A percentile compares a stretch with the other conserved stretches of the same genome.
These are phyloP conservation scores for Stichopus chloronotus DNA, from an alignment of 35 echinoderm and acorn worm genomes.

Conservation along the genomic window DNA sequence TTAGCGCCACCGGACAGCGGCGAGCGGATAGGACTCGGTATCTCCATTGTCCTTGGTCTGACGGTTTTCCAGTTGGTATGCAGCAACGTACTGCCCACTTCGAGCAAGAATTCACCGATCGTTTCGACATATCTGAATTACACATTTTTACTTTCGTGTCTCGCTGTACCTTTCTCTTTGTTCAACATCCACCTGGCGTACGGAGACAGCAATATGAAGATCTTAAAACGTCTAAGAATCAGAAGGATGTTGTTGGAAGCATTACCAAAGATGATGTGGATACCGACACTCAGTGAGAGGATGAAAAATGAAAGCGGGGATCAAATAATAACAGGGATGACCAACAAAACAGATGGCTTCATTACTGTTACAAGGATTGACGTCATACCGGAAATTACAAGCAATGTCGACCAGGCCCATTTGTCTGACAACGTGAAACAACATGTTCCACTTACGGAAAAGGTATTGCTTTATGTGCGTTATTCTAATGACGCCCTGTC, in stretches of 20 bases:
- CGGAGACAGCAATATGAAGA: background rate
- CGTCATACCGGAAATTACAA: too few species aligned
- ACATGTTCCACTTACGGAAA: too few species aligned
- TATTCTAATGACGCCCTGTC: too few species aligned
- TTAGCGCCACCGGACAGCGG: background rate
- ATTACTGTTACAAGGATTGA: too few species aligned
- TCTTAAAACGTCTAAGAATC: background rate
- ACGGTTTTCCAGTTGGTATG: conserved; percentile 4
- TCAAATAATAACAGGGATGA: too few species aligned
- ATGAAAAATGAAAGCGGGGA: background rate
- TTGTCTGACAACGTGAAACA: too few species aligned
- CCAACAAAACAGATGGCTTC: too few species aligned
- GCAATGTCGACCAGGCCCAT: too few species aligned
- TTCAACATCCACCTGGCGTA: background rate
- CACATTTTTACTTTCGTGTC: background rate
- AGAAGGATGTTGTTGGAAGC: background rate
- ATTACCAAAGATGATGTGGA: background rate
- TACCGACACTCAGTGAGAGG: background rate
- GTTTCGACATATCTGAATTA: background rate
- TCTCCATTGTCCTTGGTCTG: background rate
- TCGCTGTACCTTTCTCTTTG: conserved; percentile 24
- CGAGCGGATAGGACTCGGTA: background rate
- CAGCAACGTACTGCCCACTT: background rate
- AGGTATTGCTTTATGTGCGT: too few species aligned
- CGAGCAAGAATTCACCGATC: conserved; percentile 2